Evolutionary conservation across 53 echinoderm and acorn worm species (phyloP), one percentile per base, ranked within the genome.

Genomic region (Henricia sp.): DNA sequence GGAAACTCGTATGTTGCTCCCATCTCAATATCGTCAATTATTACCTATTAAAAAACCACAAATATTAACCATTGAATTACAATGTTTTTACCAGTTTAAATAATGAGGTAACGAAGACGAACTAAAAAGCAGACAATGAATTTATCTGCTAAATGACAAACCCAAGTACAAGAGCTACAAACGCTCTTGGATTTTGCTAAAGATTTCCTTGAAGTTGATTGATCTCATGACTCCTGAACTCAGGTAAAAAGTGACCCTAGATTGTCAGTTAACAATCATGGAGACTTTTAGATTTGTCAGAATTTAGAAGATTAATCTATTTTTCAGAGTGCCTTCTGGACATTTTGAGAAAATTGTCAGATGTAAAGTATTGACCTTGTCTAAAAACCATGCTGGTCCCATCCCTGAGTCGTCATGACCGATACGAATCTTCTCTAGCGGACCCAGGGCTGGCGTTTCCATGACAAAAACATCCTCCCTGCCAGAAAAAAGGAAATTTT

Each of bases 361-460:
- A 16, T 36, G 26, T 33, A 26, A 59, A 50, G 39, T 19, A 41
- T 68, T 66, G 53, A 95, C 95, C 92, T 97, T 94, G 30, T 95
- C 94, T 2, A 97, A 87, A 56, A 86, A 97, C 99, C 99, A 97
- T 14, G 90, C 90, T 2, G 94, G 90, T 41, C 94, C 99, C 3
- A 87, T 82, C 39, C 94, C 86, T 1, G 99, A 92, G 84, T 97
- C 94, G 84, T 97, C 94, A 62, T 97, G 94, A 27, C 97, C 90
- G 26, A 97, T 88, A 26, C 99, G 84, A 50, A 97, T 88, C 82
- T 97, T 97, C 52, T 88, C 85, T 48, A 97, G 80, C 1, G 88
- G 86, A 6, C 99, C 99, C 1, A 97, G 88, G 20, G 92, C 90
- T 16, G 84, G 83, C 44, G 88, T 88, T n/a, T 97, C 92, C 16